Evolutionary conservation across 30 jellyfish, hydroid and myxozoan species (phyloP).

Genomic region (Hydractinia echinata): DNA sequence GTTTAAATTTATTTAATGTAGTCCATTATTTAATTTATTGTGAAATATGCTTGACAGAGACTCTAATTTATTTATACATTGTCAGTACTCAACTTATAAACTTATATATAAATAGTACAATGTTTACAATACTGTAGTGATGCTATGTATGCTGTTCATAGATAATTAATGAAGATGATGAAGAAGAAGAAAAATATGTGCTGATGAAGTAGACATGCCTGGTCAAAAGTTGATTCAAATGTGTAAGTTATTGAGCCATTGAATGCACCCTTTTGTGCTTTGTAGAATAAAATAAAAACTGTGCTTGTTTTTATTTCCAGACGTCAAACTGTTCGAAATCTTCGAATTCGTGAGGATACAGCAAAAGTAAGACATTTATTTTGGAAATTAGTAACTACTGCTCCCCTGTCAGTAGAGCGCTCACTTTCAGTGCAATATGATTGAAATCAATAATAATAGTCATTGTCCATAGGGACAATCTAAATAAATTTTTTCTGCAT

Average conservation of each 20-base stretch:
- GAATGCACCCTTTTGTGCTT: not conserved
- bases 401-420: too few relatives aligned
- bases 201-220: conserved; percentile 91
- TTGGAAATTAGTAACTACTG: too few relatives aligned
- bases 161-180: conserved; percentile 61
- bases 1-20: not conserved
- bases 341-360: conserved; percentile 93
- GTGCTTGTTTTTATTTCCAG: conserved; percentile 21
- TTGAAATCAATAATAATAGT: too few relatives aligned
- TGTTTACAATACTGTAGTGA: not conserved
- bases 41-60: too few relatives aligned
- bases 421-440: too few relatives aligned
- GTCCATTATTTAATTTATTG: not conserved
- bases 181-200: conserved; percentile 96
- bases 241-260: conserved; percentile 42
- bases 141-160: not conserved
- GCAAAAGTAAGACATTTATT: conserved; percentile 63
- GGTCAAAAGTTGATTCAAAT: conserved; percentile 95
- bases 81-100: not conserved
- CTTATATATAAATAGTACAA: not conserved
- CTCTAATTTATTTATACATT: not conserved
- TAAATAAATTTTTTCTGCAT: too few relatives aligned
- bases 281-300: not conserved
- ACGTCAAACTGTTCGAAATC: conserved; percentile 83
- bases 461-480: too few relatives aligned